Conservation (phyloP, 2,113 vertebrate species). For the Scatophagus argus region DNA sequence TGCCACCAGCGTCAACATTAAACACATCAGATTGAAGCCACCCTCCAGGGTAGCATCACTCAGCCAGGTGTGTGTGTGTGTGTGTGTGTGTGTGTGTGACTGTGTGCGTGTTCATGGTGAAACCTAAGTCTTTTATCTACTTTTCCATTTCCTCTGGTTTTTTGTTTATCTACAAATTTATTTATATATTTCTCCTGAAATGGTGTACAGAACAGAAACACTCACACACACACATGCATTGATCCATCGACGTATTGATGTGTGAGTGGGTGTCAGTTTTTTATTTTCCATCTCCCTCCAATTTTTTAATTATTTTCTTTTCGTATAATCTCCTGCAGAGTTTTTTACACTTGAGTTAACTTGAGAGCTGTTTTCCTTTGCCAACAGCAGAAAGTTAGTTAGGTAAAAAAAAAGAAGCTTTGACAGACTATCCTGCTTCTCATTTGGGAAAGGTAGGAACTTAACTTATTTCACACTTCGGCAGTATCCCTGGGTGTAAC, state of each 20-base stretch:
- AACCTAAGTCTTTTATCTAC: slow-evolving; percentile 79
- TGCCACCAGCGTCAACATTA: slow-evolving; percentile 86
- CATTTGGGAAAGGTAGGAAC: slow-evolving; percentile 72
- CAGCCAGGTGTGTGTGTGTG: slow-evolving; percentile 79
- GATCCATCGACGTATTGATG: slow-evolving; percentile 84
- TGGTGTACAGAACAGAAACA: slow-evolving; percentile 48
- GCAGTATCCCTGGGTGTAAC: slow-evolving; percentile 57
- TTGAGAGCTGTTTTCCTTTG: slow-evolving; percentile 72
- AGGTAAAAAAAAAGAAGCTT: slow-evolving; percentile 54
- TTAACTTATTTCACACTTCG: slow-evolving; percentile 60
- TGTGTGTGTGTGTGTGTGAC: slow-evolving; percentile 48
- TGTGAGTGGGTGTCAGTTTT: slow-evolving; percentile 74
- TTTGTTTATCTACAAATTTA: slow-evolving; percentile 83
- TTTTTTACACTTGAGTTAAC: slow-evolving; percentile 70
- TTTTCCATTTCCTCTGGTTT: slow-evolving; percentile 76
- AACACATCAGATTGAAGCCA: slow-evolving; percentile 85
- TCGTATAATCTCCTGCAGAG: slow-evolving; percentile 77
- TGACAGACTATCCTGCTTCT: slow-evolving; percentile 75
- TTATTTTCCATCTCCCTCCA: slow-evolving; percentile 62
- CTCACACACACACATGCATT: slow-evolving; percentile 48
- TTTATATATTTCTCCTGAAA: slow-evolving; percentile 83
- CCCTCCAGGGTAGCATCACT: slow-evolving; percentile 83
- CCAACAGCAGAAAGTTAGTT: slow-evolving; percentile 77
- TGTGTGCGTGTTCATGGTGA: slow-evolving; percentile 64
- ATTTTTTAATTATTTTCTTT: slow-evolving; percentile 76